A percentile compares a stretch with the other conserved stretches of the same genome.
Evolutionary conservation across 2,797 vertebrate genomes (phyloP).

Genomic region (Oreochromis grahami): DNA sequence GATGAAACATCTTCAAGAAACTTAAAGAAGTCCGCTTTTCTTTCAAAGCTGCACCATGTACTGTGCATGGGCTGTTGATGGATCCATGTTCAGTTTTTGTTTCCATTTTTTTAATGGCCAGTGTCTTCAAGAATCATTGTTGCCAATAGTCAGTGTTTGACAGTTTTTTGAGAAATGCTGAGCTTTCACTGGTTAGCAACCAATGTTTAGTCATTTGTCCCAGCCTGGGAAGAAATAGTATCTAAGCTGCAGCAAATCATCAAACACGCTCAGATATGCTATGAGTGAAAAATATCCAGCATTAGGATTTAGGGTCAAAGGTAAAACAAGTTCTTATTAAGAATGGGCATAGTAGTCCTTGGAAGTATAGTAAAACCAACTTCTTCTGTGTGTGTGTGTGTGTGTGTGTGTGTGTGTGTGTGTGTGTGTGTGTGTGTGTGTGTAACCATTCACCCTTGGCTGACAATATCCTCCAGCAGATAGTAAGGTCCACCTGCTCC

Average conservation of each 20-base stretch:
- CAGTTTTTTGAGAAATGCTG: background rate
- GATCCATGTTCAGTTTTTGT: background rate
- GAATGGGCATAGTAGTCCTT: background rate
- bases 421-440: too few species aligned
- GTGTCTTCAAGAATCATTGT: background rate
- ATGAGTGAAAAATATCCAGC: background rate
- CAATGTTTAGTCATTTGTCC: background rate
- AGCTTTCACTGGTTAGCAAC: background rate
- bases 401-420: too few species aligned
- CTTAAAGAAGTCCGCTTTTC: background rate
- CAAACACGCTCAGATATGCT: background rate
- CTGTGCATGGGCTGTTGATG: background rate
- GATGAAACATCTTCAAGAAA: background rate
- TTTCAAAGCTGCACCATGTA: background rate
- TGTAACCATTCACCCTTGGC: constrained; percentile 25
- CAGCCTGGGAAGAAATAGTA: background rate
- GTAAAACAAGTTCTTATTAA: background rate
- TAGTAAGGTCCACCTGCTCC: constrained; percentile 72
- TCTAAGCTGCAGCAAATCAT: background rate
- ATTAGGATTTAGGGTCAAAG: background rate
- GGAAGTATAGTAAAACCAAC: background rate
- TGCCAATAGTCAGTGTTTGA: background rate
- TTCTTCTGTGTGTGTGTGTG: background rate
- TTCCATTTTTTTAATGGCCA: background rate
- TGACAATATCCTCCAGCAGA: constrained; percentile 65